Evolutionary conservation across 2,888 invertebrate species (phyloP).

Genomic region (Sphaeridia pumilis): DNA sequence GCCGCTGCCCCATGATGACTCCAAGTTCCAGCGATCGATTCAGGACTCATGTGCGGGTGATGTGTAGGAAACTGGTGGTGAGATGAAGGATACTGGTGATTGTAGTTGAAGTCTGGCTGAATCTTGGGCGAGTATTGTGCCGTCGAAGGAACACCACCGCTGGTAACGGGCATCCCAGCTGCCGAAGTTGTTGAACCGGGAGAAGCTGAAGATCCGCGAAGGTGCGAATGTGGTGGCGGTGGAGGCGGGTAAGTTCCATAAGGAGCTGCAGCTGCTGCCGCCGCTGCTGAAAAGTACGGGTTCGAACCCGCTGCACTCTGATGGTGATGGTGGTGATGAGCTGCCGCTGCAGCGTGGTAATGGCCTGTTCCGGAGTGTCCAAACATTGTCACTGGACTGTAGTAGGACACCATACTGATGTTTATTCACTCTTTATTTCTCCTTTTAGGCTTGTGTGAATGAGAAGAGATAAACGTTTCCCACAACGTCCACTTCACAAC

Average conservation of each 20-base stretch:
- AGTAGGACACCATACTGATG: conserved; percentile 30
- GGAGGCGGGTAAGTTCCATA: conserved; percentile 13
- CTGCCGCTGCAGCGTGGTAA: conserved; percentile 10
- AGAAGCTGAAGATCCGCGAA: neutral
- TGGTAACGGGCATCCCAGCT: conserved; percentile 15
- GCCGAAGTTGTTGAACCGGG: too few species aligned
- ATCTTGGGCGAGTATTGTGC: conserved; percentile 35
- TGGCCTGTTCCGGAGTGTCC: conserved; percentile 25
- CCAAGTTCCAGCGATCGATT: conserved; percentile 23
- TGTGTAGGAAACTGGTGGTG: conserved; percentile 31
- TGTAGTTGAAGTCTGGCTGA: conserved; percentile 32
- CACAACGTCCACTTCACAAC: too few species aligned
- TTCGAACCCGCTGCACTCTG: conserved; percentile 32
- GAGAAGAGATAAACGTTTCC: too few species aligned
- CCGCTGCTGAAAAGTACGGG: conserved; percentile 35
- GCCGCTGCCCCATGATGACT: too few species aligned
- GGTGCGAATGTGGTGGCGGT: conserved; percentile 16
- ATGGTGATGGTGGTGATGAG: conserved; percentile 22
- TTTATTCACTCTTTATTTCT: too few species aligned
- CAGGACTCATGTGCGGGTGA: conserved; percentile 15
- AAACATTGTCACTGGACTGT: conserved; percentile 31
- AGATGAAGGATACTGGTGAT: conserved; percentile 25
- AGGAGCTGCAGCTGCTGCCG: too few species aligned
- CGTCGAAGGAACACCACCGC: conserved; percentile 20
- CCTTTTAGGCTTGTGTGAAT: too few species aligned